Evolutionary conservation across 2,113 vertebrate genomes (phyloP), one percentile per base, ranked within the genome.

Genomic region (Callionymus lyra): DNA sequence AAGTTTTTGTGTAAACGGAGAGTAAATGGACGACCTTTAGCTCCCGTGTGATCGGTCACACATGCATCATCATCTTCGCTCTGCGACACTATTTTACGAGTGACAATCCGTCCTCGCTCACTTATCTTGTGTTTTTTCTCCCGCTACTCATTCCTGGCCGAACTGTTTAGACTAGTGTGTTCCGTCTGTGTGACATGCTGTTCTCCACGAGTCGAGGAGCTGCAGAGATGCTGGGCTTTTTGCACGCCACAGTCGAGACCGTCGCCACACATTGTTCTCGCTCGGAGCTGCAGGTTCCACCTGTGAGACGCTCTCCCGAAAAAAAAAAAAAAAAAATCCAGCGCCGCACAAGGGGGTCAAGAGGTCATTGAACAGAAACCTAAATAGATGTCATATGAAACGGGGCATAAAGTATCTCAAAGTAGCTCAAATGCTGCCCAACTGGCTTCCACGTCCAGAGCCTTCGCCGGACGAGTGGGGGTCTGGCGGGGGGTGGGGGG

Each of bases 121-220:
- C 39, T 38, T 40, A 44, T 50, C 44, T 14, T 50, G 41, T 44
- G 27, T 63, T 18, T 50, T 27, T 32, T 45, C 14, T 41, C 47
- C 55, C 56, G n/a, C 21, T 53, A 50, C 15, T 40, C 61, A 19
- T 9, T 18, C n/a, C 63, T 47, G 44, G 44, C 61, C 17, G 17
- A 34, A 42, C 45, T 77, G 75, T 82, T 82, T 79, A 82, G 74
- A 77, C 76, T 74, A 56, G 54, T 32, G 4, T 9, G 13, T 57
- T 48, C 56, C 45, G 47, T 55, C 63, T 67, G 70, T 59, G 34
- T 65, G 65, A 79, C 67, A 61, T 44, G 39, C 64, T 14, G 1
- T 47, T 63, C 39, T 16, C 65, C 61, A 70, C 10, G 54, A 9
- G 34, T 64, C 59, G 62, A 65, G 66, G 66, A 31, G 16, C 52